These are phyloP conservation scores for Mayetiola destructor DNA, from an alignment of 2,888 invertebrate species.

Conservation along the genomic window DNA sequence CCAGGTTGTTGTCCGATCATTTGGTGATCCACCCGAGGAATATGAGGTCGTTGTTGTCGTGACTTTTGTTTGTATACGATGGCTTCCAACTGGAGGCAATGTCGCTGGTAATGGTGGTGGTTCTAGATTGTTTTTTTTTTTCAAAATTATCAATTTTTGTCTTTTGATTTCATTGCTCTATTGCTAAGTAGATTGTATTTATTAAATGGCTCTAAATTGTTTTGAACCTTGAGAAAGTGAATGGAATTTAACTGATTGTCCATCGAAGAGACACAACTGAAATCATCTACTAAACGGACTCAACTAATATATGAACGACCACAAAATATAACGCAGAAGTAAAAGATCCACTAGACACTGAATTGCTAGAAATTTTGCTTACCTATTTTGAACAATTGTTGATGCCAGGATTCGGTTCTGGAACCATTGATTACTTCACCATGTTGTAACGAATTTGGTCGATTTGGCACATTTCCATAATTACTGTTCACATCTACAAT, in stretches of 20 bases:
- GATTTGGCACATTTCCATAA: constrained; percentile 23
- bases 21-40: not conserved
- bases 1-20: constrained; percentile 16
- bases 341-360: too few relatives aligned
- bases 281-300: too few relatives aligned
- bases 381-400: not conserved
- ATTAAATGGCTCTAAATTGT: too few relatives aligned
- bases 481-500: constrained; percentile 24
- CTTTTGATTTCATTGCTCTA: too few relatives aligned
- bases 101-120: constrained; percentile 36
- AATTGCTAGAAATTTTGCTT: too few relatives aligned
- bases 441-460: constrained; percentile 19
- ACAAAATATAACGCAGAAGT: too few relatives aligned
- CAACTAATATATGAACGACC: too few relatives aligned
- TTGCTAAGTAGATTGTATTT: too few relatives aligned
- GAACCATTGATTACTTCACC: not conserved
- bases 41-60: constrained; percentile 19
- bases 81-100: constrained; percentile 31
- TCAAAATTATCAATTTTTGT: too few relatives aligned
- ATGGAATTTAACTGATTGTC: too few relatives aligned
- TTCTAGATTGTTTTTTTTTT: constrained; percentile 21
- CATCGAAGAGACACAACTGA: too few relatives aligned
- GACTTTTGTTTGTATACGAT: constrained; percentile 20
- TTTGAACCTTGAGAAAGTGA: too few relatives aligned
- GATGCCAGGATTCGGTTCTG: not conserved